These are phyloP conservation scores for Coccyzus lansbergi DNA, from an alignment of 2,797 vertebrate genomes.

Conservation along the genomic window DNA sequence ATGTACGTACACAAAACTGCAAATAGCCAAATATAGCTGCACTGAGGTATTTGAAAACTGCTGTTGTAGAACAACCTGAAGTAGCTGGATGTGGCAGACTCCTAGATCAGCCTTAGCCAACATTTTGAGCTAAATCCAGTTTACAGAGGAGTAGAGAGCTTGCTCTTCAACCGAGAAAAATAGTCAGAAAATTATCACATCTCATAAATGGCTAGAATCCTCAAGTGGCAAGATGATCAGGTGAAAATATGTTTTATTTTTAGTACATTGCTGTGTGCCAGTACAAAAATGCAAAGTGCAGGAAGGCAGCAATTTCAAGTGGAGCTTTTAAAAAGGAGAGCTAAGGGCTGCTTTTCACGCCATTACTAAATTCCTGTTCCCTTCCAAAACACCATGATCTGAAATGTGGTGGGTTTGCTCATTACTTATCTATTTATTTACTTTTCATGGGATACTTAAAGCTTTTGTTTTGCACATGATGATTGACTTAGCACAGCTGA, in stretches of 20 bases:
- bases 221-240: not conserved
- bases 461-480: constrained; percentile 4
- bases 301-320: constrained; percentile 8
- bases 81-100: not conserved
- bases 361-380: not conserved
- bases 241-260: constrained; percentile 64
- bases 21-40: not conserved
- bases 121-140: not conserved
- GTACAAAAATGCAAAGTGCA: constrained; percentile 55
- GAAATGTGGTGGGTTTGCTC: not conserved
- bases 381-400: not conserved
- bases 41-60: not conserved
- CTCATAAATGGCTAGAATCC: constrained; percentile 24
- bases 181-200: constrained; percentile 38
- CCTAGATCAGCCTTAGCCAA: not conserved
- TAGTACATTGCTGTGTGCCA: constrained; percentile 29
- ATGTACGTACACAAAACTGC: not conserved
- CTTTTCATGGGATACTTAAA: not conserved
- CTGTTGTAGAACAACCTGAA: not conserved
- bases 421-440: constrained; percentile 18
- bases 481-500: constrained; percentile 10
- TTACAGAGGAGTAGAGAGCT: not conserved
- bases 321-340: constrained; percentile 5
- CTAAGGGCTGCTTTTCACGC: not conserved
- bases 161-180: constrained; percentile 26